A percentile compares a stretch with the other conserved stretches of the same genome.
Evolutionary conservation across 1,140 invertebrate genomes (phyloP).

Genomic region (Drosophila kanapiae): DNA sequence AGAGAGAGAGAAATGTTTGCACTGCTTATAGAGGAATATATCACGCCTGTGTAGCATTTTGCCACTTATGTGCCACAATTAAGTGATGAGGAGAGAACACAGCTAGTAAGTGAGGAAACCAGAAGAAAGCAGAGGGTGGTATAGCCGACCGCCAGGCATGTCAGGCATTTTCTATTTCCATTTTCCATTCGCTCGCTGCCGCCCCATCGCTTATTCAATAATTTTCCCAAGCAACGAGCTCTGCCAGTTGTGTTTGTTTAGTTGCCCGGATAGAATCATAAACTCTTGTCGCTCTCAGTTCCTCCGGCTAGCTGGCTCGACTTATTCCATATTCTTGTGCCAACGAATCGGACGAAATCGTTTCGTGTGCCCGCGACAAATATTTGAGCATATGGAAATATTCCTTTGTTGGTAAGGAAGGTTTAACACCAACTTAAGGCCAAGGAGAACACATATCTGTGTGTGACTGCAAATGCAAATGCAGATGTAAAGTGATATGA

Average conservation of each 20-base stretch:
- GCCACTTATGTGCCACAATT: constrained; percentile 47
- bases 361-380: constrained; percentile 37
- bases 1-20: constrained; percentile 24
- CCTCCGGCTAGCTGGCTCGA: constrained; percentile 14
- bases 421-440: constrained; percentile 8
- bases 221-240: constrained; percentile 57
- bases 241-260: constrained; percentile 76
- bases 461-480: constrained; percentile 22
- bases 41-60: constrained; percentile 43
- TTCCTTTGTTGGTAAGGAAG: constrained; percentile 25
- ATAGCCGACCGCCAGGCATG: constrained; percentile 33
- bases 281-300: constrained; percentile 38
- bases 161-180: constrained; percentile 77
- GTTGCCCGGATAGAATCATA: constrained; percentile 65
- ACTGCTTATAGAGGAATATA: constrained; percentile 39
- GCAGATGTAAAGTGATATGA: constrained; percentile 35
- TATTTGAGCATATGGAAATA: constrained; percentile 53
- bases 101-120: constrained; percentile 9
- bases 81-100: constrained; percentile 45
- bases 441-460: constrained; percentile 2
- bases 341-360: constrained; percentile 35
- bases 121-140: constrained; percentile 1
- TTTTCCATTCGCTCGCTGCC: constrained; percentile 51
- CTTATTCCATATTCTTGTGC: constrained; percentile 8
- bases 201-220: constrained; percentile 60